A percentile compares a stretch with the other conserved stretches of the same genome.
phyloP scores from a whole-genome alignment of 2,888 invertebrate genomes.

The Drosophila testacea region DNA sequence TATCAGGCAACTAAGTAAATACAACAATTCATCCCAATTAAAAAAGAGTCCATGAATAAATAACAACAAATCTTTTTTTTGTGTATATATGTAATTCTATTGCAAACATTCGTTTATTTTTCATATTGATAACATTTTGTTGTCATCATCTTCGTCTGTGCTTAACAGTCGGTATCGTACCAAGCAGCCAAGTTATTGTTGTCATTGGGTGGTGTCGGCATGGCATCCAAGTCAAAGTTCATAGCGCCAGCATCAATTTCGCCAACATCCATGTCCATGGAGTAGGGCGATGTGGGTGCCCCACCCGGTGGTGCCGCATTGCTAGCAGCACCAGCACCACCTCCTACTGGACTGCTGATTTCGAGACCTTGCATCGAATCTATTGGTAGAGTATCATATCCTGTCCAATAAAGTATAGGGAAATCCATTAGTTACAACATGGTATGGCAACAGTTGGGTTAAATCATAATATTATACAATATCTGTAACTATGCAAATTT shows the following conservation, averaged over 20 bases:
- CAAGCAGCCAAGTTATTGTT: slow-evolving; percentile 97
- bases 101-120: slow-evolving; percentile 77
- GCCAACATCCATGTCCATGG: slow-evolving; percentile 95
- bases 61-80: slow-evolving; percentile 21
- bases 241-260: slow-evolving; percentile 90
- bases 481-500: not conserved
- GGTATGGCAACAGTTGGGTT: not conserved
- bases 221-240: slow-evolving; percentile 92
- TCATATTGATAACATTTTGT: slow-evolving; percentile 48
- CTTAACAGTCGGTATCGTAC: slow-evolving; percentile 98
- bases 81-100: slow-evolving; percentile 70
- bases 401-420: slow-evolving; percentile 85
- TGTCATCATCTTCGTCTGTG: slow-evolving; percentile 27
- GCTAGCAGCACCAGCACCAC: slow-evolving; percentile 65
- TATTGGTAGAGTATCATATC: slow-evolving; percentile 99
- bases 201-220: slow-evolving; percentile 93
- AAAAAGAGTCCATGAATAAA: not conserved
- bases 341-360: slow-evolving; percentile 88
- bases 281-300: slow-evolving; percentile 87
- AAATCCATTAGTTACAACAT: not conserved
- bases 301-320: slow-evolving; percentile 81
- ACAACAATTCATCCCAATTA: not conserved
- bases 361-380: slow-evolving; percentile 98
- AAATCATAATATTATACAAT: not conserved
- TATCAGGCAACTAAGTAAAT: no score